Percentiles rank a stretch among this genome's conserved stretches.
These are phyloP conservation scores for Geothlypis trichas DNA, from an alignment of 2,113 vertebrate genomes.

Conservation along the genomic window DNA sequence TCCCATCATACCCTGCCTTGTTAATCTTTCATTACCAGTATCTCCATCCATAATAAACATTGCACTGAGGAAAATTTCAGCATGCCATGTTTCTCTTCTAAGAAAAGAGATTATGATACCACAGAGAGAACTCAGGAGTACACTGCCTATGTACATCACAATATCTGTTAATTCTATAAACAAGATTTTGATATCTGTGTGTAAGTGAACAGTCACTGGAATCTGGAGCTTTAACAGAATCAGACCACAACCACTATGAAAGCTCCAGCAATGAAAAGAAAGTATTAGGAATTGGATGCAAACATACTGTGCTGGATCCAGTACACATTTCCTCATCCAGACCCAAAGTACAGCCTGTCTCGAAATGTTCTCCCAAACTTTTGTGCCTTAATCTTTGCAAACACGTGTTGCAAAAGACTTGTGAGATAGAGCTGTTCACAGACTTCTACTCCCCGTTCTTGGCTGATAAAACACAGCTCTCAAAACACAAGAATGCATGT, in stretches of 20 bases:
- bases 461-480: not conserved
- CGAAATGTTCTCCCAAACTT: not conserved
- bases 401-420: not conserved
- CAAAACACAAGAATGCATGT: not conserved
- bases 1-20: not conserved
- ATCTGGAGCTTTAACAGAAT: not conserved
- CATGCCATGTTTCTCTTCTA: not conserved
- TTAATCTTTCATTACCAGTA: not conserved
- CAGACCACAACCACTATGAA: not conserved
- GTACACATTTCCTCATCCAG: not conserved
- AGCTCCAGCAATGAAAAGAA: not conserved
- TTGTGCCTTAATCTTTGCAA: not conserved
- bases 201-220: not conserved
- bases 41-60: not conserved
- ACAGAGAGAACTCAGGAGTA: not conserved
- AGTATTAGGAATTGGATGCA: not conserved
- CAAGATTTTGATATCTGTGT: not conserved
- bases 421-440: not conserved
- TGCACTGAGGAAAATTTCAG: not conserved
- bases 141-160: not conserved
- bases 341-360: not conserved
- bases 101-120: not conserved
- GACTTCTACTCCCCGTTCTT: not conserved
- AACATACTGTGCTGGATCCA: not conserved
- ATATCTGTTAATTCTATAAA: not conserved